Percentiles rank a stretch among this genome's conserved stretches.
These are phyloP conservation scores for Tetragnatha versicolor DNA, from an alignment of 1,140 invertebrate genomes.

Conservation along the genomic window DNA sequence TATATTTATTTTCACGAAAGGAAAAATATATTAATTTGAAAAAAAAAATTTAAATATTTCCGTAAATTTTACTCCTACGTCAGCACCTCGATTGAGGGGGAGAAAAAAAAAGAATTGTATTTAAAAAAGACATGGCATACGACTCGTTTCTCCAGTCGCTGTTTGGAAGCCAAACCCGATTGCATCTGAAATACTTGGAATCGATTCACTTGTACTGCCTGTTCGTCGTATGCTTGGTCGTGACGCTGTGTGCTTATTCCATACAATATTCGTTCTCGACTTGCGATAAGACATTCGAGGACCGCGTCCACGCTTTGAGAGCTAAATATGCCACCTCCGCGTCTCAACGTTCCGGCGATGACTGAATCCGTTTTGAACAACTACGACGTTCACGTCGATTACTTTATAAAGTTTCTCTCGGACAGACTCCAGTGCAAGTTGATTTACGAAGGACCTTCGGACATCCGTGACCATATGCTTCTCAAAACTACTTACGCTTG, in stretches of 20 bases:
- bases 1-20: too few species aligned
- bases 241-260: not conserved
- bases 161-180: too few species aligned
- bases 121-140: too few species aligned
- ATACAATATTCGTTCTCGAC: not conserved
- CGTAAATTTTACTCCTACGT: too few species aligned
- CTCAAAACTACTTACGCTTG: not conserved
- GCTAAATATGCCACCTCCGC: not conserved
- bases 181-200: too few species aligned
- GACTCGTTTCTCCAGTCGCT: too few species aligned
- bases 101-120: too few species aligned
- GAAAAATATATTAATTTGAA: too few species aligned
- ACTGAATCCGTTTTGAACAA: not conserved
- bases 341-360: too few species aligned
- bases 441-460: not conserved
- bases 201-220: slow-evolving; percentile 19
- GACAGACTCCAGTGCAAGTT: not conserved
- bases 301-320: not conserved
- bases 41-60: too few species aligned
- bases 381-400: not conserved
- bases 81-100: too few species aligned
- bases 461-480: not conserved
- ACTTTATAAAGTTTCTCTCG: not conserved
- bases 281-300: not conserved
- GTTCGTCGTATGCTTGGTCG: not conserved